Conservation (phyloP, 2,797 vertebrate genomes). For the Lithobates sylvaticus region DNA sequence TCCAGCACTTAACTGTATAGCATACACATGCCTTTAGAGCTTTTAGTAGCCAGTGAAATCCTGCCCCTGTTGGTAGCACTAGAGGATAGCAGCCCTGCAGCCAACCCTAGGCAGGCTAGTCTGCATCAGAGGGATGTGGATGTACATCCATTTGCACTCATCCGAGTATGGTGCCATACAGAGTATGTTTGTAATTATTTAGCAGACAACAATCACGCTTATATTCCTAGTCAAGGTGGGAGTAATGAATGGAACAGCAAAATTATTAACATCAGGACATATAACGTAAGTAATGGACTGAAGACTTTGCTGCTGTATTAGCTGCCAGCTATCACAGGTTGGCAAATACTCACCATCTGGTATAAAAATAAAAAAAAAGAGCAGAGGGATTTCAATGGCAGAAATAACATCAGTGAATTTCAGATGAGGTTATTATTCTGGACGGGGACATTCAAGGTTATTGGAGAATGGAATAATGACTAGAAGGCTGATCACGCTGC, state of each 20-base stretch:
- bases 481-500: slow-evolving; percentile 26
- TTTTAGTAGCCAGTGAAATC: background rate
- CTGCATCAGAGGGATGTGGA: background rate
- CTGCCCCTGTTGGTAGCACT: background rate
- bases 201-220: background rate
- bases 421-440: slow-evolving; percentile 41
- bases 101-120: background rate
- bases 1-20: background rate
- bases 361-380: slow-evolving; percentile 20
- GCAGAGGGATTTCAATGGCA: slow-evolving; percentile 35
- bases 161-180: background rate
- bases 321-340: slow-evolving; percentile 43
- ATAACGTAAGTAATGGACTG: too few species aligned
- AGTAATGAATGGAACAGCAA: background rate
- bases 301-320: slow-evolving; percentile 27
- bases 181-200: background rate
- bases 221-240: background rate
- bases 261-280: slow-evolving; percentile 9
- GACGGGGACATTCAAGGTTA: slow-evolving; percentile 49
- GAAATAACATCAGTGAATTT: slow-evolving; percentile 24
- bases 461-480: slow-evolving; percentile 32
- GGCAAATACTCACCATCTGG: slow-evolving; percentile 29
- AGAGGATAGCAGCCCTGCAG: background rate
- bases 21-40: background rate
- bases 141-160: too few species aligned